Evolutionary conservation across 2,888 invertebrate genomes (phyloP).

Genomic region (Drosophila barbarae): DNA sequence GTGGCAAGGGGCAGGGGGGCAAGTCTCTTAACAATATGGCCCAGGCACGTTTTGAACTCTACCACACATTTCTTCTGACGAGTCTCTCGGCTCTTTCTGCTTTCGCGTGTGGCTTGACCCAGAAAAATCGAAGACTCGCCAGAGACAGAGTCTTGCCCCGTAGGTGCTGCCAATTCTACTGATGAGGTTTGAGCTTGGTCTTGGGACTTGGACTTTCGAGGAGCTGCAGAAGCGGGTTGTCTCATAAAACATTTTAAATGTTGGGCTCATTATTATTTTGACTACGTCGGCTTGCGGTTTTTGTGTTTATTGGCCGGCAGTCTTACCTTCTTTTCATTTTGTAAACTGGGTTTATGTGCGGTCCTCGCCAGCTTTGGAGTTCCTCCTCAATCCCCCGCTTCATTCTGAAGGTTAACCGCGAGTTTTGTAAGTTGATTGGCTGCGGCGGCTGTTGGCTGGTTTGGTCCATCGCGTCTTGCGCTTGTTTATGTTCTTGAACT

Average conservation of each 20-base stretch:
- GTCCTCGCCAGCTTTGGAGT: constrained; percentile 43
- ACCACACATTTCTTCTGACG: constrained; percentile 25
- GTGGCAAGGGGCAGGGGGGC: neutral
- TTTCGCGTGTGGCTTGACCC: constrained; percentile 62
- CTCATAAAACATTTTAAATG: constrained; percentile 72
- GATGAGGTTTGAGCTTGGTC: constrained; percentile 27
- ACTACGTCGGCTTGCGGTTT: constrained; percentile 69
- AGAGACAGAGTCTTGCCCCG: constrained; percentile 28
- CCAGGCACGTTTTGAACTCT: constrained; percentile 71
- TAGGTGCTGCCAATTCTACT: constrained; percentile 39
- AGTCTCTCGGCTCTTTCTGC: constrained; percentile 25
- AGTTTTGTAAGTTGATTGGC: constrained; percentile 67
- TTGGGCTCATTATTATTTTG: constrained; percentile 71
- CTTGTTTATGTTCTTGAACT: constrained; percentile 73
- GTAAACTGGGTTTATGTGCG: constrained; percentile 63
- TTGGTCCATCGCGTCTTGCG: constrained; percentile 28
- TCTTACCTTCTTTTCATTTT: constrained; percentile 38
- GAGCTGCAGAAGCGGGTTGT: constrained; percentile 35
- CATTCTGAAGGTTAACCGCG: constrained; percentile 52
- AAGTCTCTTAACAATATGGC: constrained; percentile 62
- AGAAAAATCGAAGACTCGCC: constrained; percentile 57
- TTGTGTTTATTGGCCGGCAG: constrained; percentile 59
- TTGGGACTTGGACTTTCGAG: constrained; percentile 1
- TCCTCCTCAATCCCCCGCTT: neutral
- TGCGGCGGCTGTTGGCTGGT: constrained; percentile 22